Conservation (phyloP, 1,140 invertebrate species). For the Stratiolaelaps scimitus region DNA sequence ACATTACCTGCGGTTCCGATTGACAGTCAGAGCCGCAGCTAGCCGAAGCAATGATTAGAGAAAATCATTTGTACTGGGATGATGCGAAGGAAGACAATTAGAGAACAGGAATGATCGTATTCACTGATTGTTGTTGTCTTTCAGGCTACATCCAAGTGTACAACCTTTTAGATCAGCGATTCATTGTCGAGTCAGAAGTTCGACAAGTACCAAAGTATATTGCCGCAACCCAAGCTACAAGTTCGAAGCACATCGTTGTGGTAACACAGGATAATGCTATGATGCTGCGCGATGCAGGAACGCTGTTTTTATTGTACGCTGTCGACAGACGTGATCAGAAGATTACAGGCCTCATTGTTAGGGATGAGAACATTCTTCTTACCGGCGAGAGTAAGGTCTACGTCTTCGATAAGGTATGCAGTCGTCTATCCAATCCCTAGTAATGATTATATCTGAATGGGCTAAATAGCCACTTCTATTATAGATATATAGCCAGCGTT, state of each 20-base stretch:
- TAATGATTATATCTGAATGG: too few species aligned
- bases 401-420: conserved; percentile 20
- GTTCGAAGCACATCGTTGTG: conserved; percentile 12
- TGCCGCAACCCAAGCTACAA: not conserved
- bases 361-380: conserved; percentile 2
- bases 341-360: conserved; percentile 10
- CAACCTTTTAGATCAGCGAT: conserved; percentile 7
- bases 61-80: too few species aligned
- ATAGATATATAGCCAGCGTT: too few species aligned
- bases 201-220: conserved; percentile 8
- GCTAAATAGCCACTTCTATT: too few species aligned
- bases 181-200: conserved; percentile 2
- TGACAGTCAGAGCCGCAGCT: too few species aligned
- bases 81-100: not conserved
- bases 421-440: too few species aligned
- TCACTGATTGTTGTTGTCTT: not conserved
- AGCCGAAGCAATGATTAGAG: too few species aligned
- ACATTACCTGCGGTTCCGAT: not conserved
- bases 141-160: conserved; percentile 21
- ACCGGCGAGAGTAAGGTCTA: not conserved
- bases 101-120: not conserved
- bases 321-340: conserved; percentile 10
- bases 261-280: conserved; percentile 12
- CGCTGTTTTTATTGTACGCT: conserved; percentile 6
- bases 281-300: conserved; percentile 5